Evolutionary conservation across 30 jellyfish, hydroid and myxozoan genomes (phyloP).

Genomic region (Aurelia coerulea): DNA sequence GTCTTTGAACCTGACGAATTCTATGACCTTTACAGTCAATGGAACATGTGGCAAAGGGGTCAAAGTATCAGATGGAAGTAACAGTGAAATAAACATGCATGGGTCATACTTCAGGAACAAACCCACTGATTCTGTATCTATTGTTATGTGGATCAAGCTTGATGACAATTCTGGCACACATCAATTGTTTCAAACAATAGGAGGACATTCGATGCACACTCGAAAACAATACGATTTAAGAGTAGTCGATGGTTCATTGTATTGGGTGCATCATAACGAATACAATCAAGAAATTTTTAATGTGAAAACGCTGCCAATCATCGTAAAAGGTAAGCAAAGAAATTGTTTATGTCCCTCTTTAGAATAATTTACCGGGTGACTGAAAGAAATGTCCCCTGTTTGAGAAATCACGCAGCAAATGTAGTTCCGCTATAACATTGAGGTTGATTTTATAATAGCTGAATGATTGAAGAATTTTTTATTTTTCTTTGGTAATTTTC

Average conservation of each 20-base stretch:
- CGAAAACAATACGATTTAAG: slow-evolving; percentile 87
- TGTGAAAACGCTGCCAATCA: slow-evolving; percentile 83
- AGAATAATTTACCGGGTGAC: background rate
- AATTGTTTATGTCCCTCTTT: background rate
- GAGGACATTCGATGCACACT: slow-evolving; percentile 98
- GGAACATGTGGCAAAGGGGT: slow-evolving; percentile 90
- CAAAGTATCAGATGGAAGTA: slow-evolving; percentile 59
- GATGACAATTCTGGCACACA: slow-evolving; percentile 89
- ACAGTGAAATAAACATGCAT: slow-evolving; percentile 64
- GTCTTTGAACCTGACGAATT: too few species aligned
- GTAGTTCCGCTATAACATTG: too few species aligned
- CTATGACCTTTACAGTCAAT: slow-evolving; percentile 34
- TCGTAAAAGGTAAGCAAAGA: slow-evolving; percentile 71
- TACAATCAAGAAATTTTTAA: slow-evolving; percentile 88
- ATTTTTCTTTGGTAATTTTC: too few species aligned
- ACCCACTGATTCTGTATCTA: slow-evolving; percentile 94
- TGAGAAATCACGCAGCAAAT: too few species aligned
- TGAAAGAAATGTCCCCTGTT: too few species aligned
- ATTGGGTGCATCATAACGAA: slow-evolving; percentile 93
- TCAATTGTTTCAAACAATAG: slow-evolving; percentile 82
- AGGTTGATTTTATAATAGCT: too few species aligned
- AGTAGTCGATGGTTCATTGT: slow-evolving; percentile 82
- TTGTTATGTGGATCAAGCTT: slow-evolving; percentile 85
- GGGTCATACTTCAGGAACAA: slow-evolving; percentile 83
- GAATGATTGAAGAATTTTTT: too few species aligned